Base-by-base conservation (phyloP, 1,140 invertebrate genomes). In the Bombus waltoni region DNA sequence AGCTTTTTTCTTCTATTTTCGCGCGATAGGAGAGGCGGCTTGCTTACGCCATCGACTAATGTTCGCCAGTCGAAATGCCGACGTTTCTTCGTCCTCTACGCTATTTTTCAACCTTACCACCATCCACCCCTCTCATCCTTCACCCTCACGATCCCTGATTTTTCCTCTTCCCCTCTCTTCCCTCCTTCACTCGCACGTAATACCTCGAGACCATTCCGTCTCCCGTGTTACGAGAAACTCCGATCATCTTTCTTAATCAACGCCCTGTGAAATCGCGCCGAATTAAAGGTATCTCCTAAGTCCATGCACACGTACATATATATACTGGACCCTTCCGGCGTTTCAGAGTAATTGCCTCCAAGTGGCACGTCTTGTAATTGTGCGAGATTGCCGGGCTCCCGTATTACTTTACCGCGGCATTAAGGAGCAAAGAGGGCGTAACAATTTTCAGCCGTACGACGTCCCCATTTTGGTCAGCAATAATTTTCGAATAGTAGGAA, bases 21-120 rank as follows among this genome's bases (percentile, higher is more conserved):
- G 38, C 44, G 71, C 80, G 81, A 90, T 81, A 86, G 71, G 44
- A 87, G 62, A 76, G 72, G 42, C 47, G 87, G 65, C 76, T 83
- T 81, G 88, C 88, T 87, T 89, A 85, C 88, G 79, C 81, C 81
- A 57, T 44, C 81, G 72, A 83, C 76, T 87, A 89, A 89, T 83
- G 88, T 87, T 89, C 81, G 42, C 68, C 80, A 42, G 68, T 65
- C 75, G 81, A 89, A 88, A 83, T 35, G 59, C 35, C 82, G 9
- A 32, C 47, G 18, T 81, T 85, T 86, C 57, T 72, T 53, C 79
- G 70, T 79, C 80, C 80, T 42, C 42, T 68, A n/a, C 66, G 74
- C 62, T 82, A 88, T 82, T 82, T 88, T 89, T 86, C 83, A 78
- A 62, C 38, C 73, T 44, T 59, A 42, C 13, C 65, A 32, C 18